A percentile compares a stretch with the other conserved stretches of the same genome.
These are phyloP conservation scores for Coptodon rendalli DNA, from an alignment of 2,113 vertebrate species.

Conservation along the genomic window DNA sequence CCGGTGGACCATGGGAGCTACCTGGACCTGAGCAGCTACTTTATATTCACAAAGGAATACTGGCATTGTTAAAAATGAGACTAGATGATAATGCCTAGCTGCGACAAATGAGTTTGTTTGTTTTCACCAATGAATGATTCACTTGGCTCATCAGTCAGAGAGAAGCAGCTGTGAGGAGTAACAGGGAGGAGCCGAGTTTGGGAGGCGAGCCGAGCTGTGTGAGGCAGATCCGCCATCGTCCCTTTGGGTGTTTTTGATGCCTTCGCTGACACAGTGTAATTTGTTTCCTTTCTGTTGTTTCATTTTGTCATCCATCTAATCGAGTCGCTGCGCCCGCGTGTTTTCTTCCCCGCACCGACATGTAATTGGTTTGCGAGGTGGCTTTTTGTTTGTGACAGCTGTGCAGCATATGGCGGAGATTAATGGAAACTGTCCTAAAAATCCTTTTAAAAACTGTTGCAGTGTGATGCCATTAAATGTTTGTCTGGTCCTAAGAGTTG, in stretches of 20 bases:
- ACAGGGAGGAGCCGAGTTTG: background rate
- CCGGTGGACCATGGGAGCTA: background rate
- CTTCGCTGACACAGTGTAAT: constrained; percentile 44
- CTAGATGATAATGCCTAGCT: background rate
- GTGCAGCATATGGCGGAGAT: constrained; percentile 35
- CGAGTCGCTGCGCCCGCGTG: constrained; percentile 9
- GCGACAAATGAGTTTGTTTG: constrained; percentile 21
- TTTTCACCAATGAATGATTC: constrained; percentile 32
- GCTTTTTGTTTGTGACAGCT: constrained; percentile 41
- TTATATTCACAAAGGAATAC: background rate
- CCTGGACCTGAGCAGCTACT: background rate
- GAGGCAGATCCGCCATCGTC: background rate
- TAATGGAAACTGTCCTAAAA: constrained; percentile 38
- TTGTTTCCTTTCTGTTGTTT: constrained; percentile 55
- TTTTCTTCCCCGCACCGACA: constrained; percentile 24
- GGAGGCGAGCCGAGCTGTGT: constrained; percentile 1
- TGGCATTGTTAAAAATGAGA: background rate
- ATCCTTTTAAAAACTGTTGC: constrained; percentile 28
- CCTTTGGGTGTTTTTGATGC: constrained; percentile 41
- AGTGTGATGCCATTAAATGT: constrained; percentile 8
- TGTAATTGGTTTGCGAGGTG: constrained; percentile 53
- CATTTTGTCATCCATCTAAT: constrained; percentile 59
- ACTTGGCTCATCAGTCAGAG: constrained; percentile 12
- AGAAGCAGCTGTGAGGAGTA: constrained; percentile 23
- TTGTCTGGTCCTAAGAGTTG: background rate